Conservation (phyloP, 2,888 invertebrate species). For the Leucophora obtusa region DNA sequence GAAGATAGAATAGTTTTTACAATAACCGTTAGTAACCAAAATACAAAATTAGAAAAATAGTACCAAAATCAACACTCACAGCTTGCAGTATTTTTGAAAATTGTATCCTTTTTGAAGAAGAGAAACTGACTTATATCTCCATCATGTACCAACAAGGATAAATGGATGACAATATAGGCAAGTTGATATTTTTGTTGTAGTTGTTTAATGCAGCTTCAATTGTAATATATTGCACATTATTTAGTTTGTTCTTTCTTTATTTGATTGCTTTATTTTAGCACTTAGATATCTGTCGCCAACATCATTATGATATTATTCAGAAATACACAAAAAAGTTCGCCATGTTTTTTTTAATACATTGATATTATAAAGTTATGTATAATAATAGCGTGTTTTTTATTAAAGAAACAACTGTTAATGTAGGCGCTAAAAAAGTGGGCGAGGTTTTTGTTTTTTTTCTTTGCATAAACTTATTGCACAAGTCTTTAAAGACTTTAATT, state of each 20-base stretch:
- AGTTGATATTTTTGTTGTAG: not conserved
- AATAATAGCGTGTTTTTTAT: not conserved
- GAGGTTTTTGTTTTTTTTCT: constrained; percentile 4
- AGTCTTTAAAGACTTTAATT: constrained; percentile 7
- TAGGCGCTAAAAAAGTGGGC: not conserved
- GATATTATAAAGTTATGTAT: not conserved
- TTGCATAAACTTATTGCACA: constrained; percentile 21
- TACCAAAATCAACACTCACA: constrained; percentile 39
- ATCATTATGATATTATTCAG: not conserved
- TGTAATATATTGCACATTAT: constrained; percentile 35
- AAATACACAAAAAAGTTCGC: constrained; percentile 13
- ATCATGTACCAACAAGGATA: not conserved
- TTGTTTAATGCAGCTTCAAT: constrained; percentile 20
- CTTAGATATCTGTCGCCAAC: constrained; percentile 9
- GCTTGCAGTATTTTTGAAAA: constrained; percentile 21
- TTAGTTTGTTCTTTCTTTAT: not conserved
- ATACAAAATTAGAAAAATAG: constrained; percentile 8
- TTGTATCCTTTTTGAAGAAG: constrained; percentile 32
- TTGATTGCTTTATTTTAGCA: constrained; percentile 3
- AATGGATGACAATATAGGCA: not conserved
- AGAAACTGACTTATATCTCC: not conserved
- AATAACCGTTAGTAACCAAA: constrained; percentile 27
- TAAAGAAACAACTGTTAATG: not conserved
- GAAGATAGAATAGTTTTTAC: not conserved
- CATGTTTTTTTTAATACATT: constrained; percentile 12